Base-by-base conservation (phyloP, 2,113 vertebrate species). In the Oncorhynchus keta region DNA sequence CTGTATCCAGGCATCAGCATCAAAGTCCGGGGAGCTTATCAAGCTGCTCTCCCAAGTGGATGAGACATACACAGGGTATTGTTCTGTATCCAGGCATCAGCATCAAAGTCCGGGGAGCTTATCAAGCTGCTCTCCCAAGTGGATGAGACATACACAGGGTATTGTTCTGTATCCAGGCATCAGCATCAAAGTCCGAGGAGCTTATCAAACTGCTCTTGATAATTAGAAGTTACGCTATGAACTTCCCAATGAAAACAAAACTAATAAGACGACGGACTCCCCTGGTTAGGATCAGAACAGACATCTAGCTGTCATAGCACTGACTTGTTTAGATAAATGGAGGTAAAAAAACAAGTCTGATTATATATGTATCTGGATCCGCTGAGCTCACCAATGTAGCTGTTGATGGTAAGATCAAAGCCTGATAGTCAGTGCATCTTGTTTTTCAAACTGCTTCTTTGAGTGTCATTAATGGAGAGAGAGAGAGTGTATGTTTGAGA, bases 221-320 rank as follows among this genome's bases (percentile, higher is more conserved):
- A 75, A 85, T 86, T 78, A 80, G 65, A 81, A 82, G 85, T 79
- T 51, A 82, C 85, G 74, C 81, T 70, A 32, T 57, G 39, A 18
- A 79, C 78, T 76, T 77, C 67, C 70, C 51, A 66, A 64, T 76
- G 62, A 81, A 83, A 84, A 84, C 16, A 62, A 76, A 78, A 76
- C 30, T 13, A 73, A 61, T 7, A 30, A 64, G 71, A 81, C 75
- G 16, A 14, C 51, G 13, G 35, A 72, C 26, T 13, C 62, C n/a
- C 24, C 35, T 75, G 24, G 68, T 5, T 49, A 70, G 55, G 55
- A 48, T 49, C 32, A 24, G n/a, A 70, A 16, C 49, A 51, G 49
- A 13, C 49, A 51, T 5, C 49, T 55, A 18, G 49, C 49, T 55
- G 9, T 4, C 20, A 49, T 20, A 22, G 20, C n/a, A 70, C 16